A percentile compares a stretch with the other conserved stretches of the same genome.
Conservation (phyloP, 2,888 invertebrate genomes). For the Punctoribates punctum region DNA sequence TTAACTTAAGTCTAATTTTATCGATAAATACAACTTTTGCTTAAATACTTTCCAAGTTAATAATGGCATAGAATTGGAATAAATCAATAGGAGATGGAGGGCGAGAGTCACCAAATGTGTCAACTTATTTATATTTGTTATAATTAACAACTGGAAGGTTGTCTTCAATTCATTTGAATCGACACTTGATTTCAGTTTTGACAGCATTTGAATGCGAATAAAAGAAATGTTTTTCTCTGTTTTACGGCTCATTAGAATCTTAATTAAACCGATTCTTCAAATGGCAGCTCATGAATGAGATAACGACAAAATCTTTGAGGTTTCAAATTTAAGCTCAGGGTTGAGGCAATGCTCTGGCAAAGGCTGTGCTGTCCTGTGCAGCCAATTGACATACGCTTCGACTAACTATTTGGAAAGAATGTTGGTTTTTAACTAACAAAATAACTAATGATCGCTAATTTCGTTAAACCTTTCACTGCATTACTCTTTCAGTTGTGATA, state of each 20-base stretch:
- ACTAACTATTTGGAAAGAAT: neutral
- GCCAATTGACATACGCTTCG: neutral
- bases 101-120: neutral
- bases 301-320: constrained; percentile 1
- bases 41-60: neutral
- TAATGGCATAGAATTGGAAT: neutral
- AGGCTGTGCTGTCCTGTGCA: neutral
- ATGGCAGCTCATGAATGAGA: neutral
- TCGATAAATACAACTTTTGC: constrained; percentile 19
- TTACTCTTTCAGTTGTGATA: no score
- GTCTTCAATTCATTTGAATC: neutral
- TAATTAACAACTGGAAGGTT: neutral
- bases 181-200: neutral
- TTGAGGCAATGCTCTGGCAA: neutral
- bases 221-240: neutral
- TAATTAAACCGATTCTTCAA: neutral
- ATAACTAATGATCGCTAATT: no score
- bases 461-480: no score
- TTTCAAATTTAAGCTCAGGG: neutral
- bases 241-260: neutral
- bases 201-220: neutral
- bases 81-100: neutral
- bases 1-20: constrained; percentile 15
- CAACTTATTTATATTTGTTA: neutral
- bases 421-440: neutral